Evolutionary conservation across 2,797 vertebrate genomes (phyloP), one percentile per base, ranked within the genome.

Genomic region (Scyliorhinus canicula): DNA sequence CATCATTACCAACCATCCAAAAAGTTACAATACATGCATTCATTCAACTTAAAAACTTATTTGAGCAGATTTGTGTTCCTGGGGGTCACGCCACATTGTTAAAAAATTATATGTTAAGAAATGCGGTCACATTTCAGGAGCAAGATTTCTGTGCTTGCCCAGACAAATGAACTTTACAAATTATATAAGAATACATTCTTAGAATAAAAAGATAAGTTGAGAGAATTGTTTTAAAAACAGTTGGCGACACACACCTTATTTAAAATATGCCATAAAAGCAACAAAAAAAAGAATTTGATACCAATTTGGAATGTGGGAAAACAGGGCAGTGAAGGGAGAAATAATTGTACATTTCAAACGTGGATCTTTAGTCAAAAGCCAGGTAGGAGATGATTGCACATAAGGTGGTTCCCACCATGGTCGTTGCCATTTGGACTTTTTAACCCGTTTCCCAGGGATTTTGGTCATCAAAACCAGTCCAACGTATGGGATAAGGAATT

Each of bases 11-110:
- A 63, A 63, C 4, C 57, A 63, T 91, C 60, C 88, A 91, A 91
- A 88, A 88, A 16, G 52, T 88, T 88, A 65, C 60, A 65, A 91
- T 91, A 44, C 88, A 26, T 91, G 88, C 63, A 91, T 65, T 91
- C 57, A 91, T 65, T 91, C n/a, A 65, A 44, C 44, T 26, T 65
- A 26, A 44, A 91, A 44, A 21, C n/a, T 44, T 91, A 91, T 65
- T 91, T 65, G 21, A 28, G 11, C 57, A 65, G 88, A 44, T 91
- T 63, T 91, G n/a, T 26, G 35, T 90, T n/a, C 60, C 55, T 40
- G 86, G 31, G 4, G n/a, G n/a, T n/a, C 60, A 2, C 55, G 60
- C 57, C 55, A 35, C 40, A 60, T 88, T 85, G 9, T 40, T 77
- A n/a, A 16, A 65, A 91, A 65, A n/a, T 91, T 44, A 21, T 91